Conservation (phyloP, 2,888 invertebrate species). For the Dryobota labecula region DNA sequence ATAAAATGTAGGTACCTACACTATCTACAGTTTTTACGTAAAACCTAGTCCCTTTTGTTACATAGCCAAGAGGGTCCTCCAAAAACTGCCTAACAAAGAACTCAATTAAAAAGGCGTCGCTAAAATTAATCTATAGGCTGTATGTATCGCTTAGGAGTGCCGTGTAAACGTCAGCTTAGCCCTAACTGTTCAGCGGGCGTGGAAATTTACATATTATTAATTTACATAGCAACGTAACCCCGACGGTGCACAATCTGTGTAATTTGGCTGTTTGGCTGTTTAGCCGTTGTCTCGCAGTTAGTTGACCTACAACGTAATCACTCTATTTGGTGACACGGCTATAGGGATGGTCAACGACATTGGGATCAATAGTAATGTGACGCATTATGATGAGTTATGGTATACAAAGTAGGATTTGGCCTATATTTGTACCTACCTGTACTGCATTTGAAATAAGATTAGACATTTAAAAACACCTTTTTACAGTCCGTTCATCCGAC, state of each 20-base stretch:
- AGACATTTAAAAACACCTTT: too few species aligned
- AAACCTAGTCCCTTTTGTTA: neutral
- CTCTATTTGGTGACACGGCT: slow-evolving; percentile 65
- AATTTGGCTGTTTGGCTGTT: slow-evolving; percentile 85
- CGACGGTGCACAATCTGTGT: slow-evolving; percentile 84
- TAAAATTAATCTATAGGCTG: slow-evolving; percentile 75
- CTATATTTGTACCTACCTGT: slow-evolving; percentile 20
- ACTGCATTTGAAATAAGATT: too few species aligned
- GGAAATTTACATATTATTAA: slow-evolving; percentile 90
- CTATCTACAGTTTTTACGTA: neutral
- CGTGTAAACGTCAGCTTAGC: slow-evolving; percentile 77
- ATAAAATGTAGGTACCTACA: neutral
- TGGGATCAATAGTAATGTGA: slow-evolving; percentile 52
- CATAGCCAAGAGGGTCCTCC: slow-evolving; percentile 18
- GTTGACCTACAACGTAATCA: slow-evolving; percentile 60
- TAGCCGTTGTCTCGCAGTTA: slow-evolving; percentile 74
- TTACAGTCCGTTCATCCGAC: too few species aligned
- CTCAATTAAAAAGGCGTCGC: slow-evolving; percentile 70
- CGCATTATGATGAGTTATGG: slow-evolving; percentile 47
- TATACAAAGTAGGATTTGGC: slow-evolving; percentile 14
- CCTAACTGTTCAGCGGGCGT: slow-evolving; percentile 72
- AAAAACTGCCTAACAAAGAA: slow-evolving; percentile 60
- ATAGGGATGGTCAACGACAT: slow-evolving; percentile 44
- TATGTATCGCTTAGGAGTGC: slow-evolving; percentile 70
- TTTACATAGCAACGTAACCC: slow-evolving; percentile 83